Conservation (phyloP, 2,113 vertebrate genomes). For the Egretta garzetta region DNA sequence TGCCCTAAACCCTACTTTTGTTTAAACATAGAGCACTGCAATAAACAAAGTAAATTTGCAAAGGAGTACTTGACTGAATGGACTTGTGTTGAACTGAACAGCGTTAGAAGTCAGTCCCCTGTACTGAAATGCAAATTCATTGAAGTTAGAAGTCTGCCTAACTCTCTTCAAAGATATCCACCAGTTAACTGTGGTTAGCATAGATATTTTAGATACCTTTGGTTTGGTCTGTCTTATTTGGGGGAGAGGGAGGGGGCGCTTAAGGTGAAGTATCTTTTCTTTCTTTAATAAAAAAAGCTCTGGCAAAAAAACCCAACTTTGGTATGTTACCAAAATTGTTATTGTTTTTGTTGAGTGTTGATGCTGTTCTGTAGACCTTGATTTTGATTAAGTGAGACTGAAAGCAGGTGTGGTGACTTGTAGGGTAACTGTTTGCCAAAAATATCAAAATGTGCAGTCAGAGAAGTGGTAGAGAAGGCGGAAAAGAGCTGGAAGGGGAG, state of each 20-base stretch:
- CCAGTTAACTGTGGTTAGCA: background rate
- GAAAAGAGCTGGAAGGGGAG: background rate
- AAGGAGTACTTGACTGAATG: background rate
- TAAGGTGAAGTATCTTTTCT: background rate
- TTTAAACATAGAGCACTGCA: background rate
- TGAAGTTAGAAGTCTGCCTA: background rate
- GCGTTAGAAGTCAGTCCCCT: background rate
- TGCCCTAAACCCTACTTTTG: background rate
- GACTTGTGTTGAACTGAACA: background rate
- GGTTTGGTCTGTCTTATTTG: background rate
- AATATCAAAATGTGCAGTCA: background rate
- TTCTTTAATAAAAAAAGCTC: background rate
- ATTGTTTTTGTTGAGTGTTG: background rate
- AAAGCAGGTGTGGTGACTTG: background rate
- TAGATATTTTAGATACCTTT: background rate
- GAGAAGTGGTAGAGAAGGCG: fast-evolving
- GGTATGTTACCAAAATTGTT: background rate
- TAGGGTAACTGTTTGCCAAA: background rate
- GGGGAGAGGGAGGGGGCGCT: background rate
- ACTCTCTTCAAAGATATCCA: background rate
- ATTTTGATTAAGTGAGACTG: background rate
- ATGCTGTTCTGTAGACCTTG: background rate
- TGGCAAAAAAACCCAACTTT: fast-evolving
- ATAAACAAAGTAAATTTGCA: background rate
- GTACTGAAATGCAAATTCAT: background rate